Base-by-base conservation (phyloP, 2,888 invertebrate species). In the Leucozona laternaria region DNA sequence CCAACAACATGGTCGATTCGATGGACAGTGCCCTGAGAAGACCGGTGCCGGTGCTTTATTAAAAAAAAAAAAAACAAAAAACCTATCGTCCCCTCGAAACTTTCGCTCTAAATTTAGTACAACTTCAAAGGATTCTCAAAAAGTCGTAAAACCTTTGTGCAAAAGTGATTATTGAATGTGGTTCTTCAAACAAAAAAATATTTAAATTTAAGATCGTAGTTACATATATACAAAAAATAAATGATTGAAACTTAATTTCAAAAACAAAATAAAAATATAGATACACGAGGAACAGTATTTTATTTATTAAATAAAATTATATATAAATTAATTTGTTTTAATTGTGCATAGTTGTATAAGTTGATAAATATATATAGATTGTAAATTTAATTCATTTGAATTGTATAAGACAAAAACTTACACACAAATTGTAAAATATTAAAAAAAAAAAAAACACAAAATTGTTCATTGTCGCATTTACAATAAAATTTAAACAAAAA, bases 41-140 rank as follows among this genome's bases (percentile, higher is more conserved):
- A 88, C 93, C 93, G 43, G 93, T 93, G 28, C 92, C 93, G 82
- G 93, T 93, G 58, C 89, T 92, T 62, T 93, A 93, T 89, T 93
- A 92, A 90, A 22, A 92, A 92, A 89, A 22, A 25, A n/a, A 22
- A 20, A 37, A 53, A 50, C 17, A 7, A 2, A 31, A 40, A 11
- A 37, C 25, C 10, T 17, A 10, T 45, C 43, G 17, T 15, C 20
- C 40, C 20, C 31, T 66, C 50, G 28, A 25, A 28, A 57, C 48
- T 53, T 72, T 73, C 55, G 57, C 64, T 60, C 66, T 76, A 53
- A 53, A 55, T 60, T 72, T 81, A 81, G 81, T 81, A 81, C 81
- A 81, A 81, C 76, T 81, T 81, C 81, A 72, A 78, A 71, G 77
- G 77, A 77, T 72, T 82, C 64, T 77, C 50, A 58, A 50, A 22